Base-by-base conservation (phyloP, 2,888 invertebrate species). In the Poecilus cupreus region DNA sequence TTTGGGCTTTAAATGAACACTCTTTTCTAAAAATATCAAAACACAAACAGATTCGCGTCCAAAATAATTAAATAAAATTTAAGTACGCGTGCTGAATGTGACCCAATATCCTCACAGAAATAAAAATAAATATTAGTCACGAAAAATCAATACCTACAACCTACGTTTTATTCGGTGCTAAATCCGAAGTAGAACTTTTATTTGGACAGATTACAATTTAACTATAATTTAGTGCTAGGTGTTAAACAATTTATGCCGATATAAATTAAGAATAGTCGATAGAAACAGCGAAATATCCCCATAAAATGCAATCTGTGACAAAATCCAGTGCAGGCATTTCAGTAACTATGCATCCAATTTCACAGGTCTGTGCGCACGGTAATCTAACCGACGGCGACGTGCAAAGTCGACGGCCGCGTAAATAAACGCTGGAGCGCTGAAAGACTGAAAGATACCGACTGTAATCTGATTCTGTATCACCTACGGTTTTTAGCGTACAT, bases 351-450 rank as follows among this genome's bases (percentile, higher is more conserved):
- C 60, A 60, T 3, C 60, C 24, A 60, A 60, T 60, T 60, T 60
- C 60, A 60, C 60, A 60, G 60, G n/a, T 11, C 24, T 60, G 60
- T 13, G 60, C 11, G 32, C 60, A 60, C 60, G 60, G 60, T 60
- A 60, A 60, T 60, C 60, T 46, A n/a, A n/a, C 8, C 13, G 13
- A 26, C 60, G 32, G n/a, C 13, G 13, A 26, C 60, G 32, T 26
- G 60, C 26, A 24, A 60, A 32, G 26, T 60, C 13, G 24, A n/a
- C 10, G 24, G 32, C 10, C 26, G 24, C 32, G 32, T 46, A 46
- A 60, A 32, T 46, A 46, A 32, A 32, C 32, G 32, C 32, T 54
- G 54, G 20, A 20, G 18, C 13, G 26, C 20, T 60, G 60, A 60
- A 54, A 54, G 2, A 22, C 54, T 11, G 54, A 11, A 54, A 11